These are phyloP conservation scores for Forbesichthys papilliferus DNA, from an alignment of 2,113 vertebrate species.

Conservation along the genomic window DNA sequence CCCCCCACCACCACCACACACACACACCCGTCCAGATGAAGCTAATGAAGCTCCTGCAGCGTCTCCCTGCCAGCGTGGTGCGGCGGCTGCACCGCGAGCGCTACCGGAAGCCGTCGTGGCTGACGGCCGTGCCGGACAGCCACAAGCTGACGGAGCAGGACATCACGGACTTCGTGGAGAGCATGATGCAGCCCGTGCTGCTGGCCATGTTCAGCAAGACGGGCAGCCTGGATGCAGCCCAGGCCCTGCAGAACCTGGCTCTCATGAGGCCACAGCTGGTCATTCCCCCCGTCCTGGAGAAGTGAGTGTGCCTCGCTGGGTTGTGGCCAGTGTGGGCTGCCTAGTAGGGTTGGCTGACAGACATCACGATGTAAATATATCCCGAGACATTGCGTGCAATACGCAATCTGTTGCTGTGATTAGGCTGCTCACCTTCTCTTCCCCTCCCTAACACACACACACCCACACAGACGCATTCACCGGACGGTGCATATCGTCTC, in stretches of 20 bases:
- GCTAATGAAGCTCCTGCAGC: conserved; percentile 97
- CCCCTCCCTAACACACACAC: too few relatives aligned
- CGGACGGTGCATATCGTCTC: too few relatives aligned
- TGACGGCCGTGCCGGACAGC: conserved; percentile 89
- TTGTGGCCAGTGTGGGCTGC: too few relatives aligned
- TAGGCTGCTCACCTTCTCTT: too few relatives aligned
- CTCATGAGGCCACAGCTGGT: conserved; percentile 96
- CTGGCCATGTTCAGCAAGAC: conserved; percentile 99
- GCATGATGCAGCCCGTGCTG: conserved; percentile 96
- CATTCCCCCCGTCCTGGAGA: conserved; percentile 96
- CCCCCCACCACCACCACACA: too few relatives aligned
- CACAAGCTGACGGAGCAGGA: conserved; percentile 94
- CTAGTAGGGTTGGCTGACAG: too few relatives aligned
- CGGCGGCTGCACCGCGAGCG: conserved; percentile 93
- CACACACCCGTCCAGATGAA: conserved; percentile 81
- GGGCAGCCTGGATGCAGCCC: conserved; percentile 94
- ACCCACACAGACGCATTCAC: too few relatives aligned
- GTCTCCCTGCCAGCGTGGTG: conserved; percentile 89
- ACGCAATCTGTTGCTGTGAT: too few relatives aligned
- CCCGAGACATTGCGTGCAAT: too few relatives aligned
- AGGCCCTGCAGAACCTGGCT: conserved; percentile 96
- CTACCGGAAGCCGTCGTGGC: conserved; percentile 90
- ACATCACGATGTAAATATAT: too few relatives aligned
- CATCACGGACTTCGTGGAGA: conserved; percentile 91
- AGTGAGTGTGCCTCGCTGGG: conserved; percentile 66